These are phyloP conservation scores for Probosciger aterrimus DNA, from an alignment of 2,113 vertebrate genomes.

Conservation along the genomic window DNA sequence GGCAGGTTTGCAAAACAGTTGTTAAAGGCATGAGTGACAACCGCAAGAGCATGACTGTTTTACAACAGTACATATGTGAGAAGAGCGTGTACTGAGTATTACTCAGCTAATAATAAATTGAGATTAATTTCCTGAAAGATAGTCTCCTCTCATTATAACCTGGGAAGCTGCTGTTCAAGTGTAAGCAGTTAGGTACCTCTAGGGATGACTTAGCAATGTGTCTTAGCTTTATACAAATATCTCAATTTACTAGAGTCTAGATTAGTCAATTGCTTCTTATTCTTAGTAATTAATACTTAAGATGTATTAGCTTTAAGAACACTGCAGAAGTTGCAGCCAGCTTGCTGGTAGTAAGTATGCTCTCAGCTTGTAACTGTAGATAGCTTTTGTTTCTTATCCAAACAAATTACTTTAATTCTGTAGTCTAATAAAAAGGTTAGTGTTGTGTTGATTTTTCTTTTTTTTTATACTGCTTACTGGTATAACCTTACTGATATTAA, in stretches of 20 bases:
- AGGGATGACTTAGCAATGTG: neutral
- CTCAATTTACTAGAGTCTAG: neutral
- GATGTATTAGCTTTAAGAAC: neutral
- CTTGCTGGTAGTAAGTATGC: neutral
- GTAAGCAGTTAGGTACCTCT: neutral
- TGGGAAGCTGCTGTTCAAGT: neutral
- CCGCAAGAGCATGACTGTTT: neutral
- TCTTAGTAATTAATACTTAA: slow-evolving; percentile 35
- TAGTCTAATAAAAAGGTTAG: neutral
- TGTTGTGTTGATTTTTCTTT: neutral
- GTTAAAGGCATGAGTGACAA: neutral
- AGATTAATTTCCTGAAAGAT: slow-evolving; percentile 33
- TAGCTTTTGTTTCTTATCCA: neutral
- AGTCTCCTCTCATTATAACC: neutral
- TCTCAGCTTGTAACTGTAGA: neutral
- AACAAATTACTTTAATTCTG: neutral
- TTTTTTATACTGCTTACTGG: neutral
- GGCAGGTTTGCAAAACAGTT: neutral
- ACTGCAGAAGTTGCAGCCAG: neutral
- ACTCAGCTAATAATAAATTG: slow-evolving; percentile 12
- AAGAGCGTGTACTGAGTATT: neutral
- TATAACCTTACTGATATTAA: neutral
- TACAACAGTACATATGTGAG: neutral
- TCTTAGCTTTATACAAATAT: neutral
- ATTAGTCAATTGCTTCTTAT: slow-evolving; percentile 7